A percentile compares a stretch with the other conserved stretches of the same genome.
Conservation (phyloP, 2,888 invertebrate genomes). For the Drosophila neotestacea region DNA sequence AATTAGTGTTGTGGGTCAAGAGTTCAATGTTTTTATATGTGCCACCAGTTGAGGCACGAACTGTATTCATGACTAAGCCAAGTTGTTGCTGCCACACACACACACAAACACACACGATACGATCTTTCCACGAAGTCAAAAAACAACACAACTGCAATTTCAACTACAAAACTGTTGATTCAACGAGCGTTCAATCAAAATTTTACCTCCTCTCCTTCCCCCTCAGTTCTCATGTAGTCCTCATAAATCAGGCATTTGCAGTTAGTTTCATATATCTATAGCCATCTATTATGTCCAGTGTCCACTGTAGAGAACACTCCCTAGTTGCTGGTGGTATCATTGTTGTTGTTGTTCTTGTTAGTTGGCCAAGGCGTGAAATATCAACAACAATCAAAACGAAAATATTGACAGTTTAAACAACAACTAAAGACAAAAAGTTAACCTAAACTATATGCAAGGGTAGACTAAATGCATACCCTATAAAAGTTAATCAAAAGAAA, state of each 20-base stretch:
- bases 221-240: not conserved
- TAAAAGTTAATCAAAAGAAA: not conserved
- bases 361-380: conserved; percentile 68
- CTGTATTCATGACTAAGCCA: conserved; percentile 59
- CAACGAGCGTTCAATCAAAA: conserved; percentile 41
- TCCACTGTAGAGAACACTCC: conserved; percentile 20
- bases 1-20: conserved; percentile 70
- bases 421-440: conserved; percentile 4
- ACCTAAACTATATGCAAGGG: not conserved
- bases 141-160: conserved; percentile 9
- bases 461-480: conserved; percentile 36
- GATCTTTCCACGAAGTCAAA: conserved; percentile 48
- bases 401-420: conserved; percentile 65
- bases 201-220: conserved; percentile 15
- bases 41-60: conserved; percentile 39
- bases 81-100: conserved; percentile 16
- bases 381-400: conserved; percentile 66
- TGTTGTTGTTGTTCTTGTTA: conserved; percentile 22
- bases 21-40: conserved; percentile 63
- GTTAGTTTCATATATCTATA: conserved; percentile 32
- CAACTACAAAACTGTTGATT: conserved; percentile 36
- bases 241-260: conserved; percentile 42
- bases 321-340: conserved; percentile 23
- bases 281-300: conserved; percentile 51
- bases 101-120: conserved; percentile 21